Evolutionary conservation across 2,113 vertebrate species (phyloP), one percentile per base, ranked within the genome.

Genomic region (Argyrosomus japonicus): DNA sequence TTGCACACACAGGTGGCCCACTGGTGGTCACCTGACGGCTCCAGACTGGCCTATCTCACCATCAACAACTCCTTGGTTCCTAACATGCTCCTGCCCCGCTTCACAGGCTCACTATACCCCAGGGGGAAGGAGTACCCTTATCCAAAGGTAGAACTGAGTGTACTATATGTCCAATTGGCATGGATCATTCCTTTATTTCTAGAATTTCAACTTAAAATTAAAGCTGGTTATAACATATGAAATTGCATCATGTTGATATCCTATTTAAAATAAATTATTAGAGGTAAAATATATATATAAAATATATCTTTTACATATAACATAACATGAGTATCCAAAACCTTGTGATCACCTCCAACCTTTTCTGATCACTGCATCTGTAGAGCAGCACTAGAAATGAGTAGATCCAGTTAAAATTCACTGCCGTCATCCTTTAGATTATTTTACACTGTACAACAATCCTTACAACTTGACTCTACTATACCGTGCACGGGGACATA

Each of bases 11-110:
- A 96, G 1, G 64, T 92, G 61, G 94, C 97, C 68, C 97, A 98
- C 93, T 99, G 98, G 98, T 99, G 97, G 97, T 97, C 97, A 56
- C 96, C 97, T 40, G 97, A 97, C 0, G 96, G 97, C 81, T 96
- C 97, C 79, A 96, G 96, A 23, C 90, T 99, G 92, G 97, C 97
- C 0, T 99, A 98, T 93, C 94, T 99, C 83, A 96, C 95, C 91
- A 95, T 99, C 83, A 98, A 99, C 67, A 96, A 98, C 78, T 95
- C 96, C 0, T 85, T 97, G 87, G 98, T 99, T 6, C 97, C 97
- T 0, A 96, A 93, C 81, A 96, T 99, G 97, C 79, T 96, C 18
- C 95, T 99, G 54, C 97, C 97, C 2, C 92, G 70, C 0, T 97
- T 97, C 93, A 99, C 97, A 1, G 98, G 97, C 65, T 85, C 90